Conservation (phyloP, 2,888 invertebrate genomes). For the Rotaria magnacalcarata region DNA sequence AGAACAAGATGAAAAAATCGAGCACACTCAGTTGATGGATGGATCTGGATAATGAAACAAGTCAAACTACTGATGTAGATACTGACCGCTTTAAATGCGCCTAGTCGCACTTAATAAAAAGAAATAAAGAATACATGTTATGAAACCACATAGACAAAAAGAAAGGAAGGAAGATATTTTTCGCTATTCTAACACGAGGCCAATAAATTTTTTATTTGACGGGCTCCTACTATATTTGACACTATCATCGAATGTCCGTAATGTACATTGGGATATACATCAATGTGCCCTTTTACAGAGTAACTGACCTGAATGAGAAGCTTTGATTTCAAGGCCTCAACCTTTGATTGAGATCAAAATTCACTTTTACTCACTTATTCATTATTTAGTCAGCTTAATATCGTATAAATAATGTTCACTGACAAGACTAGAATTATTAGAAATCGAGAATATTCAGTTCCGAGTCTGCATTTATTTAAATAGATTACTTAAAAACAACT, state of each 20-base stretch:
- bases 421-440: background rate
- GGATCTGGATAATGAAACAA: constrained; percentile 17
- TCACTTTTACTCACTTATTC: background rate
- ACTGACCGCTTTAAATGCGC: background rate
- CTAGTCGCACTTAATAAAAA: background rate
- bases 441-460: background rate
- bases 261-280: background rate
- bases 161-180: background rate
- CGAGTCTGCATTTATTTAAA: background rate
- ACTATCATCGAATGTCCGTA: background rate
- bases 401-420: background rate
- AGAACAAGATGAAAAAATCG: constrained; percentile 21
- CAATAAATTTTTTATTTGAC: background rate
- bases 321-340: background rate
- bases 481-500: background rate
- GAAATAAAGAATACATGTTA: background rate
- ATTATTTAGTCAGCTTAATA: background rate
- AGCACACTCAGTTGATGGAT: constrained; percentile 6
- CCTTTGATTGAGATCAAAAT: background rate
- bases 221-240: background rate
- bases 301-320: background rate
- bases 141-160: background rate
- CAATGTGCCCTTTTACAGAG: background rate
- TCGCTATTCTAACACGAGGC: background rate
- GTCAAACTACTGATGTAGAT: background rate